phyloP scores from a whole-genome alignment of 2,113 vertebrate species.

The Dipodomys stephensi region DNA sequence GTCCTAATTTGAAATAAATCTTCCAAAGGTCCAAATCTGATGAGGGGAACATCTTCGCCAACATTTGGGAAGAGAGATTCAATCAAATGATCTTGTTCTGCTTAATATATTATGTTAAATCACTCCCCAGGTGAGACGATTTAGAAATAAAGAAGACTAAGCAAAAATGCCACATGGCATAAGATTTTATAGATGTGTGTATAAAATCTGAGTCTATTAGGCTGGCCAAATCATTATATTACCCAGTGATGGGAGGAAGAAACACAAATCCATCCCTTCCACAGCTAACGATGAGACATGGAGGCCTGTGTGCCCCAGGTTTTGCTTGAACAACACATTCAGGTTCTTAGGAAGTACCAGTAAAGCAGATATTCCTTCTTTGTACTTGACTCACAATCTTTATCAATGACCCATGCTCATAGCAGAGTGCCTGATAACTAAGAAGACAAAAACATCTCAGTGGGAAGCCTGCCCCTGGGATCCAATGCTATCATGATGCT shows the following conservation, averaged over 20 bases:
- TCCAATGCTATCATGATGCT: neutral
- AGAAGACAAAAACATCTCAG: neutral
- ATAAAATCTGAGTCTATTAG: neutral
- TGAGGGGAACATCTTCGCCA: neutral
- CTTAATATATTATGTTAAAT: slow-evolving; percentile 4
- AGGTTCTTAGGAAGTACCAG: neutral
- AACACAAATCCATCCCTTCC: neutral
- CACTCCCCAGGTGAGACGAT: neutral
- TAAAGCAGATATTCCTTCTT: neutral
- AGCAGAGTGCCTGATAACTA: neutral
- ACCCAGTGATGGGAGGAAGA: neutral
- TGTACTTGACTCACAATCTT: neutral
- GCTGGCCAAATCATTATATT: neutral
- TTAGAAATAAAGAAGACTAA: slow-evolving; percentile 31
- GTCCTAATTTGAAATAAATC: slow-evolving; percentile 39
- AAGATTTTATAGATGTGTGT: slow-evolving; percentile 17
- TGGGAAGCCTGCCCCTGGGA: neutral
- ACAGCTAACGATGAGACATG: neutral
- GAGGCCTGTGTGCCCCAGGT: neutral
- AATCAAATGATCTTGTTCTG: neutral
- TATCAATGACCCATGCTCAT: neutral
- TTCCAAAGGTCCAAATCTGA: neutral
- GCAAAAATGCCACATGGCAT: neutral
- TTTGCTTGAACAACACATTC: neutral
- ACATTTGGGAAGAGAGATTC: neutral